Percentiles rank a stretch among this genome's conserved stretches.
Evolutionary conservation across 2,888 invertebrate genomes (phyloP).

Genomic region (Sycophila texana): DNA sequence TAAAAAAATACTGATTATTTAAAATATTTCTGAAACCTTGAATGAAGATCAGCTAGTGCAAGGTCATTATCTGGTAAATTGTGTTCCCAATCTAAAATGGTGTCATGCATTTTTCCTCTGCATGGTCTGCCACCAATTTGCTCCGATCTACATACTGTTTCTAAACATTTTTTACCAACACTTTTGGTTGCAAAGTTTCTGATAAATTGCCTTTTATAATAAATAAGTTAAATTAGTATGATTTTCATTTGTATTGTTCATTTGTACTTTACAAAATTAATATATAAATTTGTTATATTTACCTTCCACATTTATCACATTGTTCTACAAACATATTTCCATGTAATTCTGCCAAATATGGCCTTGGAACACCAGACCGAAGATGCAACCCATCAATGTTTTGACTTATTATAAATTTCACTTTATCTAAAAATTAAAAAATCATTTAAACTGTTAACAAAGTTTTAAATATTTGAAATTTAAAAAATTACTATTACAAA

Average conservation of each 20-base stretch:
- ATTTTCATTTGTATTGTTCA: background rate
- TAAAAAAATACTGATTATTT: slow-evolving; percentile 3
- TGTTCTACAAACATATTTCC: slow-evolving; percentile 98
- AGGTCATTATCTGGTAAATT: slow-evolving; percentile 92
- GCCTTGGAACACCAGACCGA: slow-evolving; percentile 89
- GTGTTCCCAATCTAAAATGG: slow-evolving; percentile 98
- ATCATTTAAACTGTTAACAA: background rate
- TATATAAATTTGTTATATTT: slow-evolving; percentile 53
- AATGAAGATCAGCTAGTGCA: slow-evolving; percentile 89
- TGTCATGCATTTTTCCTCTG: slow-evolving; percentile 91
- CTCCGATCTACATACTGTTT: slow-evolving; percentile 81
- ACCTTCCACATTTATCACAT: slow-evolving; percentile 92
- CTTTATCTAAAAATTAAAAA: slow-evolving; percentile 76
- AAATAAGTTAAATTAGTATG: slow-evolving; percentile 58
- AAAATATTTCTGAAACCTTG: slow-evolving; percentile 79
- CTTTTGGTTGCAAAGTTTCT: slow-evolving; percentile 86
- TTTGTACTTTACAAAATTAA: slow-evolving; percentile 8
- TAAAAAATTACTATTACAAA: background rate
- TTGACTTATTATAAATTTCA: slow-evolving; percentile 95
- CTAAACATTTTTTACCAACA: slow-evolving; percentile 85
- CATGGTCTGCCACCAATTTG: slow-evolving; percentile 83
- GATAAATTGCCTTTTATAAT: slow-evolving; percentile 84
- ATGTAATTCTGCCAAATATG: slow-evolving; percentile 93
- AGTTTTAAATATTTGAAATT: background rate
- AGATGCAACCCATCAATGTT: slow-evolving; percentile 99